A percentile compares a stretch with the other conserved stretches of the same genome.
phyloP scores from a whole-genome alignment of 2,797 vertebrate genomes.

The Falco rusticolus region DNA sequence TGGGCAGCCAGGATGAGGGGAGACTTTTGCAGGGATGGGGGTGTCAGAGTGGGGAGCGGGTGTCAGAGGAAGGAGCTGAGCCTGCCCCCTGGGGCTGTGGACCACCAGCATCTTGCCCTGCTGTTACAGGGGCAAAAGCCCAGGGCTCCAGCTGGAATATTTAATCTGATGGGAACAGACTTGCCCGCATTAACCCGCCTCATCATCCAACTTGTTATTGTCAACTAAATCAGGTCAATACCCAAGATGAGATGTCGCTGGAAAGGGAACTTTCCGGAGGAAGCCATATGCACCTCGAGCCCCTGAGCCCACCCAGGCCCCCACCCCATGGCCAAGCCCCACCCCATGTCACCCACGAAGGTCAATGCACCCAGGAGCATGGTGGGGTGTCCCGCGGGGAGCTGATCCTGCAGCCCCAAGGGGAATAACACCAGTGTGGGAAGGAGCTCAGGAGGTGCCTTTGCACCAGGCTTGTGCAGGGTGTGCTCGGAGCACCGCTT shows the following conservation, averaged over 20 bases:
- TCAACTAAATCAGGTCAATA: not conserved
- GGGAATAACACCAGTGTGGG: rapidly evolving
- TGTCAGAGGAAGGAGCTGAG: not conserved
- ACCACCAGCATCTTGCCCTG: not conserved
- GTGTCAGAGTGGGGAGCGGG: not conserved
- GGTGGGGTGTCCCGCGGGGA: rapidly evolving
- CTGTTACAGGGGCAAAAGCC: rapidly evolving
- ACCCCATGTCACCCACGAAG: rapidly evolving
- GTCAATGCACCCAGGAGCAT: rapidly evolving
- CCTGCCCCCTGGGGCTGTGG: not conserved
- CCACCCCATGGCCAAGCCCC: not conserved
- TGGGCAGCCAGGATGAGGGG: not conserved
- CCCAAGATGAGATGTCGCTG: not conserved
- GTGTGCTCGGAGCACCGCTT: not conserved
- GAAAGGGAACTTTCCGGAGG: not conserved
- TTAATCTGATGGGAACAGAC: not conserved
- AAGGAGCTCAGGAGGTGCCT: not conserved
- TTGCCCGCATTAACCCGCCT: not conserved
- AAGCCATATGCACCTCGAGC: not conserved
- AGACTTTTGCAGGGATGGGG: not conserved
- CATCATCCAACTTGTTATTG: not conserved
- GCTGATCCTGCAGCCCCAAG: rapidly evolving
- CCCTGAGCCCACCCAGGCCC: rapidly evolving
- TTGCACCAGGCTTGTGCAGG: not conserved
- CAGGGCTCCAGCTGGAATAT: not conserved